Evolutionary conservation across 2,113 vertebrate species (phyloP), one percentile per base, ranked within the genome.

Genomic region (Cavia porcellus): DNA sequence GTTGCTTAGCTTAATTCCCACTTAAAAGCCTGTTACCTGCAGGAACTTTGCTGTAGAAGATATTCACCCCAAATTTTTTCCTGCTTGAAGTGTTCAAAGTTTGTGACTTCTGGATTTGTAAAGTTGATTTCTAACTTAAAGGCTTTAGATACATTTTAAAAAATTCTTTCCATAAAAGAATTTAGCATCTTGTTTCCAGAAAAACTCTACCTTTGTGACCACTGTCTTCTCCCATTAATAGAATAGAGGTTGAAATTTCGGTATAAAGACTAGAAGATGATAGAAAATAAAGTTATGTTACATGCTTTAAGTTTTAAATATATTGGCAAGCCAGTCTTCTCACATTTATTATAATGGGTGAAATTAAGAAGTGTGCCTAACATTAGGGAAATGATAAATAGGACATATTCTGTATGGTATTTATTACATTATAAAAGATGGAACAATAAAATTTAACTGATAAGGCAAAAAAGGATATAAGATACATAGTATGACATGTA

Each of bases 101-200:
- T 77, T 88, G 4, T 81, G 52, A 82, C 4, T 72, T 92, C 25
- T 13, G 64, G 47, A 45, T 92, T 57, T 93, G 62, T 13, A 90
- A 68, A 94, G 42, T 92, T 74, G 25, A 62, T 87, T 92, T 96
- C 85, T 81, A 87, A 95, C 32, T 86, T 94, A 1, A 89, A 83
- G 22, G 19, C 30, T 86, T 88, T 61, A 61, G 17, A 72, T 90
- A 59, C 42, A 47, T 62, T 62, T 75, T 47, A 57, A 82, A 86
- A 72, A 68, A 87, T 52, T 15, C 45, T 81, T 11, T 24, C 68
- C 24, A 38, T 9, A 6, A 61, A 92, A 90, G 25, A 86, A 66
- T 94, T 85, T 84, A 47, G 35, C 22, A 12, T 90, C 38, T 52
- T 70, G 5, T 74, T n/a, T 22, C 25, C 55, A 61, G 74, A 72